Conservation (phyloP, 2,797 vertebrate genomes). For the Rallus crepitans region DNA sequence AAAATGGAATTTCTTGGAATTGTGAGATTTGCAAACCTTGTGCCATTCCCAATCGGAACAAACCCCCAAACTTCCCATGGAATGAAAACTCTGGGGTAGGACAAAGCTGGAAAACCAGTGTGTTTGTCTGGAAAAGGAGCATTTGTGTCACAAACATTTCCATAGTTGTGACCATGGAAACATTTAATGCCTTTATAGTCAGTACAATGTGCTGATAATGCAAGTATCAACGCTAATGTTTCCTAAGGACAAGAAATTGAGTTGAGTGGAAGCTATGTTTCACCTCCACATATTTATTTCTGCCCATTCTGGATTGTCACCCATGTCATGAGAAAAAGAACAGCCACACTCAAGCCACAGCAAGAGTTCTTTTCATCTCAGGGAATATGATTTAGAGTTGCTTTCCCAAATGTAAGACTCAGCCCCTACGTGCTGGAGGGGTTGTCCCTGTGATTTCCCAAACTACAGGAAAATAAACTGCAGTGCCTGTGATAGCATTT, state of each 20-base stretch:
- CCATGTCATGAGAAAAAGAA: not conserved
- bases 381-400: not conserved
- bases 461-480: not conserved
- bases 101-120: not conserved
- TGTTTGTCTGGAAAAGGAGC: too few species aligned
- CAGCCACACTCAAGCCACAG: not conserved
- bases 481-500: not conserved
- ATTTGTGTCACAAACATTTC: too few species aligned
- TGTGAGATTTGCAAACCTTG: not conserved
- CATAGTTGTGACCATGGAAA: not conserved
- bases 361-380: not conserved
- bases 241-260: not conserved
- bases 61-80: not conserved
- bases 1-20: not conserved
- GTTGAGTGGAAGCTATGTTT: not conserved
- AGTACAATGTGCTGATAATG: not conserved
- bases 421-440: fast-evolving
- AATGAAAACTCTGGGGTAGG: not conserved
- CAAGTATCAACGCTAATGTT: not conserved
- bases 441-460: not conserved
- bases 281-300: not conserved
- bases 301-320: not conserved
- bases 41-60: not conserved
- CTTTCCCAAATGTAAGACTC: not conserved
- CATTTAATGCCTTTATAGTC: not conserved